phyloP scores from a whole-genome alignment of 2,113 vertebrate species.

The Brevimyrus niger region DNA sequence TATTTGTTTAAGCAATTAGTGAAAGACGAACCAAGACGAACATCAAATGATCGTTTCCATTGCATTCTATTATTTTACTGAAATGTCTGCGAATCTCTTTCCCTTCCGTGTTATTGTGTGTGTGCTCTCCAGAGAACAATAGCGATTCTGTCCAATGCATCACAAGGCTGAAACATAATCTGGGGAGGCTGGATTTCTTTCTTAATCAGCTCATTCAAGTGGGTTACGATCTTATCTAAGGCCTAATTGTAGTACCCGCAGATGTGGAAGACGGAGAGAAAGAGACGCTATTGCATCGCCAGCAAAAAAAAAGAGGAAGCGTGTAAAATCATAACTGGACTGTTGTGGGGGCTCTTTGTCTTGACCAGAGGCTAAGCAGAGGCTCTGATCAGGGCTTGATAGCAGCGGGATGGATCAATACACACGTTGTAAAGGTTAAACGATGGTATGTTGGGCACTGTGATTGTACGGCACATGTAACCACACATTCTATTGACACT shows the following conservation, averaged over 20 bases:
- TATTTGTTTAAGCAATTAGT: conserved; percentile 27
- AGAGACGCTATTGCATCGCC: conserved; percentile 41
- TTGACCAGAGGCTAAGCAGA: conserved; percentile 43
- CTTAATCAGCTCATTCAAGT: conserved; percentile 44
- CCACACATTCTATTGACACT: conserved; percentile 56
- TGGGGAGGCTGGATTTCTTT: conserved; percentile 34
- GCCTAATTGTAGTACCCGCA: conserved; percentile 47
- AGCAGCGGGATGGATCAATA: conserved; percentile 65
- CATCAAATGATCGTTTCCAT: conserved; percentile 37
- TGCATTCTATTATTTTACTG: conserved; percentile 24
- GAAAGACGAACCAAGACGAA: conserved; percentile 29
- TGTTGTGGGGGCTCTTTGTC: conserved; percentile 48
- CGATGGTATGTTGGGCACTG: conserved; percentile 63
- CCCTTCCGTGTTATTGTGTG: conserved; percentile 31
- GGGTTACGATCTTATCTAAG: conserved; percentile 52
- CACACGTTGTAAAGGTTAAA: conserved; percentile 73
- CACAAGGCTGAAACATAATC: conserved; percentile 42
- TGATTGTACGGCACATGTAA: conserved; percentile 55
- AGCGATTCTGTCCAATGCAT: conserved; percentile 25
- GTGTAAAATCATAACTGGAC: conserved; percentile 37
- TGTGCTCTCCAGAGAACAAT: conserved; percentile 21
- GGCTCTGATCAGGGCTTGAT: conserved; percentile 58
- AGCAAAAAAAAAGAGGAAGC: conserved; percentile 18
- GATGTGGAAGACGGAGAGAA: conserved; percentile 36
- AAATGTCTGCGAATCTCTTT: conserved; percentile 24